These are phyloP conservation scores for Oscheius sp. DNA, from an alignment of 2,888 invertebrate species.

Conservation along the genomic window DNA sequence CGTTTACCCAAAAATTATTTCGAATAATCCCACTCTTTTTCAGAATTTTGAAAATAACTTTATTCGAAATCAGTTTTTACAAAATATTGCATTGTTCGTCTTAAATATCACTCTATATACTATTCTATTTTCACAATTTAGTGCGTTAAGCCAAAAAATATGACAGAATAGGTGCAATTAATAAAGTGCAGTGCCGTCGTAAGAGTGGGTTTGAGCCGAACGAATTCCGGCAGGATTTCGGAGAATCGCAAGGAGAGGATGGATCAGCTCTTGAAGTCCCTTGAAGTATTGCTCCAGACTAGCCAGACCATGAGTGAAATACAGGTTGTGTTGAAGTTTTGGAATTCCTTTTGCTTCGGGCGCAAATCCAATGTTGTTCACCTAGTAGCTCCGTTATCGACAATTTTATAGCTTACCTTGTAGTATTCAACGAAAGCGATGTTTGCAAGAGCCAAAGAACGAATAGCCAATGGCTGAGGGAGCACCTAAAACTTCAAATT, in stretches of 20 bases:
- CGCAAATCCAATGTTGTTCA: conserved; percentile 59
- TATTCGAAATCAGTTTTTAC: too few species aligned
- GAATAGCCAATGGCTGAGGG: conserved; percentile 61
- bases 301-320: conserved; percentile 58
- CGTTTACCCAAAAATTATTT: too few species aligned
- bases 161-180: conserved; percentile 4
- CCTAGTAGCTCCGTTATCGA: conserved; percentile 31
- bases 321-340: conserved; percentile 60
- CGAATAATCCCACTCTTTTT: too few species aligned
- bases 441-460: conserved; percentile 59
- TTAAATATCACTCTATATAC: too few species aligned
- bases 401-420: conserved; percentile 39
- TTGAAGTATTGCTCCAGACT: conserved; percentile 57
- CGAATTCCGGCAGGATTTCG: conserved; percentile 16
- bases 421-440: conserved; percentile 63
- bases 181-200: conserved; percentile 27
- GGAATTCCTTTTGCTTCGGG: conserved; percentile 44
- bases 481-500: too few species aligned
- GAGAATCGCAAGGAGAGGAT: conserved; percentile 60
- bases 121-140: too few species aligned
- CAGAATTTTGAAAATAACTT: too few species aligned
- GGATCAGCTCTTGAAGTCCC: conserved; percentile 59
- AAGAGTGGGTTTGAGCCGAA: conserved; percentile 2
- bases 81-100: too few species aligned
- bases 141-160: background rate